Conservation (phyloP, 2,888 invertebrate species). For the Cremastinae sp. region DNA sequence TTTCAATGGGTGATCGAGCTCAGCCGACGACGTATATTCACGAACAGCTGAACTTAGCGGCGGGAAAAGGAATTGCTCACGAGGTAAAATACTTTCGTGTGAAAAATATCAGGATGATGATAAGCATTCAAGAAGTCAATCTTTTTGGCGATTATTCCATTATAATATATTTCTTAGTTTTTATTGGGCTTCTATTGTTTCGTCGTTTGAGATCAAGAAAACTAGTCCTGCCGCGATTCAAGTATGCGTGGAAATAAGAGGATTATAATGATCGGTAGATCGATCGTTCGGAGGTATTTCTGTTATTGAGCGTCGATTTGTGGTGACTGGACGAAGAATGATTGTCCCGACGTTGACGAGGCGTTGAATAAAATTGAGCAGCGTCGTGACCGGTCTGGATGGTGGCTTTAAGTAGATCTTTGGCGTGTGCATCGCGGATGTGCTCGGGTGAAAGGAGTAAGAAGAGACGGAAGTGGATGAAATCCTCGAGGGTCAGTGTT, state of each 20-base stretch:
- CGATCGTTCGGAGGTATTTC: conserved; percentile 4
- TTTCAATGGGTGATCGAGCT: conserved; percentile 67
- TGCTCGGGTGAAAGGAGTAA: conserved; percentile 33
- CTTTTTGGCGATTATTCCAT: conserved; percentile 34
- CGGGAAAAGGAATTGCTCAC: conserved; percentile 79
- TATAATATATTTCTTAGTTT: conserved; percentile 32
- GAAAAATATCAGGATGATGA: too few relatives aligned
- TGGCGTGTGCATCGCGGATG: conserved; percentile 56
- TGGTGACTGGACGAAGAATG: conserved; percentile 40
- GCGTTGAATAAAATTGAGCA: conserved; percentile 47
- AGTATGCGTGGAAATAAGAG: conserved; percentile 8
- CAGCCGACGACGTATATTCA: conserved; percentile 74
- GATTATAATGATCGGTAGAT: neutral
- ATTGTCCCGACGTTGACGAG: conserved; percentile 45
- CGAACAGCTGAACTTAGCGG: conserved; percentile 76
- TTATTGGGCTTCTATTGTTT: conserved; percentile 40
- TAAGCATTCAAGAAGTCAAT: neutral
- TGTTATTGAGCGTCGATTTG: conserved; percentile 18
- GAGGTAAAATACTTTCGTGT: conserved; percentile 81
- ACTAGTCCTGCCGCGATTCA: conserved; percentile 17
- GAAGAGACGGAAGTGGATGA: too few relatives aligned
- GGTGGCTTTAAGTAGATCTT: conserved; percentile 64
- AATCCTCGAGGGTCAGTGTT: conserved; percentile 79
- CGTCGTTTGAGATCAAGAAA: conserved; percentile 58
- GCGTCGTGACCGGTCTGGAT: conserved; percentile 49